Evolutionary conservation across 2,888 invertebrate genomes (phyloP).

Genomic region (Epinotia ramella): DNA sequence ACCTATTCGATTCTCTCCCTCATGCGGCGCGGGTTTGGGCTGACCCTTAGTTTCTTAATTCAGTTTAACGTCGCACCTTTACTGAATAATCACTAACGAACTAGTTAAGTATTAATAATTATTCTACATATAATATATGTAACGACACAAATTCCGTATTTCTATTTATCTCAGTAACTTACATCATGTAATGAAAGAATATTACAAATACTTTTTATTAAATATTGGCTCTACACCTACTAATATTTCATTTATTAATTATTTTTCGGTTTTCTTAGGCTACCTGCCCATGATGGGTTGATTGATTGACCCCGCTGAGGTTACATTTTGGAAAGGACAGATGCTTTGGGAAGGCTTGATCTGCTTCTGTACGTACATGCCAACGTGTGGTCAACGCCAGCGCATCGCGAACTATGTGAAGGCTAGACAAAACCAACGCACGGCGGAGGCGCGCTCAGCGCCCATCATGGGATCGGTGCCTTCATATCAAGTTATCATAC

Average conservation of each 20-base stretch:
- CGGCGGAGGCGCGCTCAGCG: too few species aligned
- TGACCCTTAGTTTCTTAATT: not conserved
- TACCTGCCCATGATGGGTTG: too few species aligned
- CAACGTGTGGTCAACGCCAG: too few species aligned
- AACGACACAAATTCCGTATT: not conserved
- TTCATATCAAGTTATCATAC: not conserved
- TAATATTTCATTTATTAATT: not conserved
- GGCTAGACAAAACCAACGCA: too few species aligned
- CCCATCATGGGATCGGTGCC: too few species aligned
- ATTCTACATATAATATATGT: not conserved
- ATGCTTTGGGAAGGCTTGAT: too few species aligned
- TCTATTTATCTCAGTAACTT: slow-evolving; percentile 7
- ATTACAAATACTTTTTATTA: not conserved
- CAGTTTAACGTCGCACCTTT: not conserved
- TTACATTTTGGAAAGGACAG: too few species aligned
- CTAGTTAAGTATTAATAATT: not conserved
- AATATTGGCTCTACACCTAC: not conserved
- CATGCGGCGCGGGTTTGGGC: not conserved
- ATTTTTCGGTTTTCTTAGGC: not conserved
- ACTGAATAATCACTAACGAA: not conserved
- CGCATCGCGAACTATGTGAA: too few species aligned
- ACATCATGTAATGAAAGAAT: not conserved
- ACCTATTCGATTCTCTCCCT: not conserved
- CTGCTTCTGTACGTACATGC: too few species aligned
- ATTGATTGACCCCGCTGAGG: too few species aligned